Conservation (phyloP, 92 coral and sea anemone genomes). For the Siderastrea siderea region DNA sequence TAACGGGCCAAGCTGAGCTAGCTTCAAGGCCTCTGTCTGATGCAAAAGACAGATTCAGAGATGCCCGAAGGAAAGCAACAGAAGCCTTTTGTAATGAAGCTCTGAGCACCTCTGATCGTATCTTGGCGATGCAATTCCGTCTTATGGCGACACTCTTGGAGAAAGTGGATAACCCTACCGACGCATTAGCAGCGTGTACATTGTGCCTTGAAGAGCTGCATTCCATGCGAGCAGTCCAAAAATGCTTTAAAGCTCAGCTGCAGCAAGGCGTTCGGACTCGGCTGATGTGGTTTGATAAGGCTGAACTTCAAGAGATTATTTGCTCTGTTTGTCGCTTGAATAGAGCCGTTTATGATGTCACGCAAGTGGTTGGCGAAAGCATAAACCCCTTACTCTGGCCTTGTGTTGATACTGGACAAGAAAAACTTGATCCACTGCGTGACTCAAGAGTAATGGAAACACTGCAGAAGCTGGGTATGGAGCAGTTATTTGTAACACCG, state of each 20-base stretch:
- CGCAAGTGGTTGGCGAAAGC: background rate
- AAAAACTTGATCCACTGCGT: background rate
- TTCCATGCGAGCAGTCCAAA: conserved; percentile 26
- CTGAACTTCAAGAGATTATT: conserved; percentile 33
- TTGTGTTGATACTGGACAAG: background rate
- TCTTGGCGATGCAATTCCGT: conserved; percentile 61
- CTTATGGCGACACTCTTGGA: conserved; percentile 55
- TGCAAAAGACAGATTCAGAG: conserved; percentile 52
- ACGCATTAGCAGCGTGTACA: conserved; percentile 16
- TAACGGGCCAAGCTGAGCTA: background rate
- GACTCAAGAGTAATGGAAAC: background rate
- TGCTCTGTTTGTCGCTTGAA: conserved; percentile 23
- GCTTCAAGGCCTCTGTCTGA: conserved; percentile 1
- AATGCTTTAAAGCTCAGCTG: conserved; percentile 24
- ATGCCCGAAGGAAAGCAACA: conserved; percentile 56
- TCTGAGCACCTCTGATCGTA: conserved; percentile 46
- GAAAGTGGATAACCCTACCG: conserved; percentile 16
- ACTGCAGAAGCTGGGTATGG: background rate
- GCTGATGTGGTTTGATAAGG: conserved; percentile 11
- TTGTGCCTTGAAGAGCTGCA: too few relatives aligned
- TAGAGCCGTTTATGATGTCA: conserved; percentile 2
- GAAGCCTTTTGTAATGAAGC: background rate
- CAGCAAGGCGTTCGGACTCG: conserved; percentile 16
- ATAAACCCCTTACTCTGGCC: background rate
- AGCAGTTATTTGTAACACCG: background rate